Conservation (phyloP, 2,113 vertebrate genomes). For the Paracanthobrama guichenoti region DNA sequence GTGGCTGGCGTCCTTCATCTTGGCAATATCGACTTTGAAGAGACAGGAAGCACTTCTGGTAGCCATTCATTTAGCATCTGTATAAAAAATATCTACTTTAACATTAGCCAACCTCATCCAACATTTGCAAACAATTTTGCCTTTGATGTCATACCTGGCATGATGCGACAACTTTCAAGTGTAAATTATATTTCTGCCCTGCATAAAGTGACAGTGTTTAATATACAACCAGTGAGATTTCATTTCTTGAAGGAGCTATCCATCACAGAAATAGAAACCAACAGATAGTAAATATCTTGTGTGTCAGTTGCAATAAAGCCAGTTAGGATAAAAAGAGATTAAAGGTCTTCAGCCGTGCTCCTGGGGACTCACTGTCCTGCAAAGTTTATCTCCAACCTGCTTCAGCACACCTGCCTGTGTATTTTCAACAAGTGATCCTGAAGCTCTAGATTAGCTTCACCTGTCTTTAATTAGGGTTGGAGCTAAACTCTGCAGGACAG, state of each 20-base stretch:
- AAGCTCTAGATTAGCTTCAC: no score
- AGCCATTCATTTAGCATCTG: conserved; percentile 35
- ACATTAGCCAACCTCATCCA: not conserved
- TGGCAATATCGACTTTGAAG: conserved; percentile 98
- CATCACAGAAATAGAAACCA: not conserved
- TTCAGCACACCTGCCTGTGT: no score
- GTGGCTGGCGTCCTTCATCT: conserved; percentile 96
- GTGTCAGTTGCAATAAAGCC: not conserved
- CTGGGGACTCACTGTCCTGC: no score
- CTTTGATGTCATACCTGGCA: not conserved
- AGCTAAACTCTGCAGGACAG: no score
- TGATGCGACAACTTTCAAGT: not conserved
- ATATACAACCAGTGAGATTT: conserved; percentile 1
- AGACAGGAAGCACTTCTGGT: conserved; percentile 96
- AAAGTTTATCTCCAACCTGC: no score
- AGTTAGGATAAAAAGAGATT: not conserved
- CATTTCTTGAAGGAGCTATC: not conserved
- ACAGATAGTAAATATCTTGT: not conserved
- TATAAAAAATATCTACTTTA: not conserved
- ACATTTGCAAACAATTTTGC: not conserved
- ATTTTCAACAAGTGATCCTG: no score
- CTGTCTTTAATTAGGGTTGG: no score
- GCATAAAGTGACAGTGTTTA: not conserved
- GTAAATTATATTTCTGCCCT: not conserved
- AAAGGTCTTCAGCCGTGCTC: no score